Evolutionary conservation across 2,113 vertebrate genomes (phyloP).

Genomic region (Regulus satrapa): DNA sequence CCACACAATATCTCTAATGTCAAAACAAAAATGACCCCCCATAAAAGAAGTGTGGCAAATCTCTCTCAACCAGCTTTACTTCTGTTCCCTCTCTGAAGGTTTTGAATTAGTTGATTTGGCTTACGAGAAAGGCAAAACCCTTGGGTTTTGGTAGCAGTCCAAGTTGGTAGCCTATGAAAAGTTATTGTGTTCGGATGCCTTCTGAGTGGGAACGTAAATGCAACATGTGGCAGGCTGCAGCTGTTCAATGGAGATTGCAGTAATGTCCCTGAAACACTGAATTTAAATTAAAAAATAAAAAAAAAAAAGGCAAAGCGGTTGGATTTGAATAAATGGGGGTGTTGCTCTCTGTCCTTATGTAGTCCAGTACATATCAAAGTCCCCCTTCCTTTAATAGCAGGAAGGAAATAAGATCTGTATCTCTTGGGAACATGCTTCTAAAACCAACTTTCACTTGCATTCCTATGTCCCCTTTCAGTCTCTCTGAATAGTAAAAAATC

Average conservation of each 20-base stretch:
- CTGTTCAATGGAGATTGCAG: background rate
- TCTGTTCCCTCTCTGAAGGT: background rate
- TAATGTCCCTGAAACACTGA: background rate
- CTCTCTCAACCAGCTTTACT: background rate
- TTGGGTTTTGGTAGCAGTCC: background rate
- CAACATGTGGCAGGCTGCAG: background rate
- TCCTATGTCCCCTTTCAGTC: background rate
- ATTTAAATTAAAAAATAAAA: background rate
- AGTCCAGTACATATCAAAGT: background rate
- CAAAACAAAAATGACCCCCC: background rate
- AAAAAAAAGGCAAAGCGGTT: background rate
- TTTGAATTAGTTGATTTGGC: background rate
- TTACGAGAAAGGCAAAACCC: background rate
- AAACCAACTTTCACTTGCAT: background rate
- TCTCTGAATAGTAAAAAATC: background rate
- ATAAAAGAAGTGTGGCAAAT: background rate
- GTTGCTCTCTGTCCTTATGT: background rate
- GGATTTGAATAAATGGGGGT: background rate
- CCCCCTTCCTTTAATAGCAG: background rate
- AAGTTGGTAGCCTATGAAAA: background rate
- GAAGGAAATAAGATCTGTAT: slow-evolving; percentile 28
- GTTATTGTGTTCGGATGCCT: background rate
- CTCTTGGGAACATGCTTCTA: background rate
- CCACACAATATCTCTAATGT: background rate
- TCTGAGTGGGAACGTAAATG: background rate